Conservation (phyloP, 92 coral and sea anemone species). For the Virgularia gustaviana region DNA sequence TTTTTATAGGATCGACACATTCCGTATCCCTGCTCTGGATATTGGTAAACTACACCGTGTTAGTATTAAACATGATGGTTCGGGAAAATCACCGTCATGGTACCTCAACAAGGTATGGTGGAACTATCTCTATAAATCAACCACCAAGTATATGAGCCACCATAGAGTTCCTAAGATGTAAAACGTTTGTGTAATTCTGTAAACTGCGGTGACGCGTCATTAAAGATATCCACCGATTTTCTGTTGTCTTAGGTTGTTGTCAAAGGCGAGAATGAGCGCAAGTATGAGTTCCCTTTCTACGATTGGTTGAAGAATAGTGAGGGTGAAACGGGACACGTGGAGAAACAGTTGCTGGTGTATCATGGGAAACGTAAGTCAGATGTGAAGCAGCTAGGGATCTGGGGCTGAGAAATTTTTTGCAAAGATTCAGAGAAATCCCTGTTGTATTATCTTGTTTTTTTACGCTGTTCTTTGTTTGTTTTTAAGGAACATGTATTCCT, state of each 20-base stretch:
- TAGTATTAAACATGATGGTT: slow-evolving; percentile 60
- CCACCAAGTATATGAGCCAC: not conserved
- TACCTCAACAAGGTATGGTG: slow-evolving; percentile 63
- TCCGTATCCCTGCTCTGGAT: slow-evolving; percentile 75
- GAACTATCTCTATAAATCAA: not conserved
- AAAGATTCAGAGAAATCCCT: not conserved
- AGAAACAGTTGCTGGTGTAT: slow-evolving; percentile 41
- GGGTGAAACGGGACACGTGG: slow-evolving; percentile 48
- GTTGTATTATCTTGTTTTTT: not conserved
- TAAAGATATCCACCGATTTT: no score
- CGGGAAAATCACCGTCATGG: slow-evolving; percentile 78
- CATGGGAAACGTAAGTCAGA: slow-evolving; percentile 40
- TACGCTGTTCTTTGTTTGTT: not conserved
- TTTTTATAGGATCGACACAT: slow-evolving; percentile 61
- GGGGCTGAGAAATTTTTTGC: no score
- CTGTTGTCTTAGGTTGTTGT: slow-evolving; percentile 65
- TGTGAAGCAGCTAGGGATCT: slow-evolving; percentile 20
- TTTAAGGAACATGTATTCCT: slow-evolving; percentile 56
- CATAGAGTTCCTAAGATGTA: no score
- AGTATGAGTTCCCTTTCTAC: slow-evolving; percentile 62
- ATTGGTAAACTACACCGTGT: slow-evolving; percentile 64
- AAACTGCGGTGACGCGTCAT: no score
- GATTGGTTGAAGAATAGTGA: slow-evolving; percentile 67
- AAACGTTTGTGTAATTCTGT: no score
- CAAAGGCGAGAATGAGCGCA: slow-evolving; percentile 60